phyloP scores from a whole-genome alignment of 2,888 invertebrate genomes.

The Orthosia incerta region DNA sequence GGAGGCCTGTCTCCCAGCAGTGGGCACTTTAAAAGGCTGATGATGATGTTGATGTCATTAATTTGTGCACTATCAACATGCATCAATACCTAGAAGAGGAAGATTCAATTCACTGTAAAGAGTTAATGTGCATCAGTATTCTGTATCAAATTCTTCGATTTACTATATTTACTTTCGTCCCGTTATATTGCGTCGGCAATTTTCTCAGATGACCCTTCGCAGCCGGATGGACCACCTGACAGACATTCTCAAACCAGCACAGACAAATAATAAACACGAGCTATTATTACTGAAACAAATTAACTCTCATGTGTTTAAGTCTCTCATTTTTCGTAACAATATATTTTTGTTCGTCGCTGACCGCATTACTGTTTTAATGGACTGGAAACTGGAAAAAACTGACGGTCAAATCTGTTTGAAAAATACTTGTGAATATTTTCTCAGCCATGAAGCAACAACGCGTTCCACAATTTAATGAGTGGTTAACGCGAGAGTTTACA shows the following conservation, averaged over 20 bases:
- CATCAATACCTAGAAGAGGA: not conserved
- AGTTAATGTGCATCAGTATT: slow-evolving; percentile 17
- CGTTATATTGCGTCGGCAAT: slow-evolving; percentile 18
- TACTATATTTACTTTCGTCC: not conserved
- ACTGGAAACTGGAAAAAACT: slow-evolving; percentile 66
- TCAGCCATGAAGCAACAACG: slow-evolving; percentile 68
- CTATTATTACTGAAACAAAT: slow-evolving; percentile 61
- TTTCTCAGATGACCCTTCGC: slow-evolving; percentile 26
- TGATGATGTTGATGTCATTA: no score
- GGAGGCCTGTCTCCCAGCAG: no score
- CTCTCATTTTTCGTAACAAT: slow-evolving; percentile 72
- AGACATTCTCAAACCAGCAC: slow-evolving; percentile 27
- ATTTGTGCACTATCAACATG: not conserved
- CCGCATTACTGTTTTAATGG: slow-evolving; percentile 75
- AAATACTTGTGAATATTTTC: slow-evolving; percentile 58
- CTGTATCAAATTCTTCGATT: slow-evolving; percentile 1
- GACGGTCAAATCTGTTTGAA: slow-evolving; percentile 61
- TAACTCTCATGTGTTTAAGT: slow-evolving; percentile 71
- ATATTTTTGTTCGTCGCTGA: slow-evolving; percentile 75
- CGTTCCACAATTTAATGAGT: slow-evolving; percentile 74
- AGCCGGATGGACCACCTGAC: slow-evolving; percentile 35
- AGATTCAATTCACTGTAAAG: slow-evolving; percentile 2
- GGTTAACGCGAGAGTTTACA: slow-evolving; percentile 73
- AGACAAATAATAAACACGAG: slow-evolving; percentile 45
- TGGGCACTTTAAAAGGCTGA: no score